Evolutionary conservation across 2,888 invertebrate genomes (phyloP), one percentile per base, ranked within the genome.

Genomic region (Catocala sponsa): DNA sequence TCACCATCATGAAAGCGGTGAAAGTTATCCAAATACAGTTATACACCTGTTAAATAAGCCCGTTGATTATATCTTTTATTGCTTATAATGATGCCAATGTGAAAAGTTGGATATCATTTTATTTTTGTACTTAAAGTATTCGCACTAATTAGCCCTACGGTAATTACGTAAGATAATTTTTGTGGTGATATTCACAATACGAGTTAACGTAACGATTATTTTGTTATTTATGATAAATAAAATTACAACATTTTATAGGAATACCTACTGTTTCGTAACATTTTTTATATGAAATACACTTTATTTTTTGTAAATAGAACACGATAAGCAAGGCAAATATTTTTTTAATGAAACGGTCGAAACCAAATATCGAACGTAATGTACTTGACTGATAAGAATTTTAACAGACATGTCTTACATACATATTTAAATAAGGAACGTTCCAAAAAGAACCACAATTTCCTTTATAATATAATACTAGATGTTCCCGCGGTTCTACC

Each of bases 1-100:
- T 90, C 91, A 77, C 81, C 83, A 81, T 81, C 88, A 89, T 86
- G 88, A 88, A 84, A 87, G 86, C 74, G 72, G 91, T 80, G 91
- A 93, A 92, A 93, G 92, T 87, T 65, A 69, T 68, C 51, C 64
- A 74, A 73, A 69, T 72, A 80, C 78, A 74, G 79, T 80, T 80
- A 84, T 74, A 77, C 50, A 65, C 38, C 41, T 60, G 61, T 53
- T 59, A 64, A 67, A 42, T 66, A 62, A 54, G 58, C 42, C 55
- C 49, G 49, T 61, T 61, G 61, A 66, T 72, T 58, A 32, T 66
- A 63, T 70, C 52, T 70, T 48, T 53, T 53, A 62, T 60, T 64
- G 54, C 35, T 49, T 42, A 35, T 44, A 12, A 44, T 54, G 35
- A 54, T 32, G n/a, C 15, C 38, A n/a, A 25, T 56, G 25, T 41